These are phyloP conservation scores for Crenichthys baileyi DNA, from an alignment of 2,797 vertebrate species.

Conservation along the genomic window DNA sequence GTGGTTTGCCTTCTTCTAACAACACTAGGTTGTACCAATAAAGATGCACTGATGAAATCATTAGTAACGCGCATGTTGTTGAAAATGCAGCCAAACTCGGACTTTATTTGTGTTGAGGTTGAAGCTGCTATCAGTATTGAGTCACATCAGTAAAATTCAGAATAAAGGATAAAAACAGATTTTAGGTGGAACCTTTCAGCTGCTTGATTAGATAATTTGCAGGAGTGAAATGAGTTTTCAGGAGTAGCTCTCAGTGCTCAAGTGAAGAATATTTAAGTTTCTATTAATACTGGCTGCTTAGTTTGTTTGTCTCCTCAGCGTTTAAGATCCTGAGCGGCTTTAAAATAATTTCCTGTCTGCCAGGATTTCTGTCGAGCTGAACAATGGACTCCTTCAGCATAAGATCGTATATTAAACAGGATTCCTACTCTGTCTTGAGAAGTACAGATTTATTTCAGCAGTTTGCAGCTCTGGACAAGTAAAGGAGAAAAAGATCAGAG, in stretches of 20 bases:
- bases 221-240: no score
- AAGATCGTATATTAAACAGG: not conserved
- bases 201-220: not conserved
- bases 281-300: not conserved
- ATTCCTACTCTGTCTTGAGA: no score
- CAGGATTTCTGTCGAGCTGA: no score
- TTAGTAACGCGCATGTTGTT: not conserved
- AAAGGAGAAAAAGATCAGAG: no score
- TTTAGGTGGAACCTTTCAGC: not conserved
- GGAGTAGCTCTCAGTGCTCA: not conserved
- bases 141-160: not conserved
- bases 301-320: not conserved
- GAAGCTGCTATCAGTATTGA: not conserved
- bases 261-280: not conserved
- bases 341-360: no score
- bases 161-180: no score
- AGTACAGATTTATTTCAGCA: not conserved
- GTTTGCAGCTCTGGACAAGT: no score
- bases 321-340: not conserved
- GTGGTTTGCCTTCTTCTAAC: slow-evolving; percentile 10
- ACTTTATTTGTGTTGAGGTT: not conserved
- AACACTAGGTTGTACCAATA: not conserved
- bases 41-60: not conserved
- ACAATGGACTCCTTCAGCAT: no score
- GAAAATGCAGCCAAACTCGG: not conserved